A percentile compares a stretch with the other conserved stretches of the same genome.
These are phyloP conservation scores for Anisognathus igniventris DNA, from an alignment of 2,797 vertebrate genomes.

Conservation along the genomic window DNA sequence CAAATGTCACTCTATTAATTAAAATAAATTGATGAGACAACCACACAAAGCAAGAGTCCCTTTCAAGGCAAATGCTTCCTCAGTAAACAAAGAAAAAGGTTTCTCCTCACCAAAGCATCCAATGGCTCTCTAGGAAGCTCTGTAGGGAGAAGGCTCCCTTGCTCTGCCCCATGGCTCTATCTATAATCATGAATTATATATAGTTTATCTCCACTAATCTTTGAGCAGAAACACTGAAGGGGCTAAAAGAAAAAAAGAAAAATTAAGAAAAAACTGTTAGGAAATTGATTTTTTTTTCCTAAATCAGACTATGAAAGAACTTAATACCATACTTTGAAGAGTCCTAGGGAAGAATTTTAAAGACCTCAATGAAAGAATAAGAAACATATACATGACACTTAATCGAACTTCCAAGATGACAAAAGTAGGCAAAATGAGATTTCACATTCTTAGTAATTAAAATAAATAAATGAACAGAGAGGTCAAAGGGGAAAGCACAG, in stretches of 20 bases:
- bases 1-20: background rate
- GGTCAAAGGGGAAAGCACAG: background rate
- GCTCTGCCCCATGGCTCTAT: background rate
- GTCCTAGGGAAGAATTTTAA: background rate
- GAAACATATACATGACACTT: background rate
- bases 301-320: background rate
- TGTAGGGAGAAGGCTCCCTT: background rate
- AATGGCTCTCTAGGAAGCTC: background rate
- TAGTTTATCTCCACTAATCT: background rate
- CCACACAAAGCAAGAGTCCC: background rate
- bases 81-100: background rate
- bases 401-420: background rate
- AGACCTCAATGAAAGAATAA: background rate
- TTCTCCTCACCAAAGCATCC: background rate
- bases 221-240: background rate
- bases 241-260: background rate
- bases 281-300: background rate
- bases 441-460: background rate
- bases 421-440: background rate
- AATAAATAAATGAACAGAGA: background rate
- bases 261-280: background rate
- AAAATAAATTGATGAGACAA: slow-evolving; percentile 4
- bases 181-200: slow-evolving; percentile 1
- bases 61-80: background rate
- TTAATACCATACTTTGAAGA: background rate